These are phyloP conservation scores for Psettodes erumei DNA, from an alignment of 2,113 vertebrate genomes.

Conservation along the genomic window DNA sequence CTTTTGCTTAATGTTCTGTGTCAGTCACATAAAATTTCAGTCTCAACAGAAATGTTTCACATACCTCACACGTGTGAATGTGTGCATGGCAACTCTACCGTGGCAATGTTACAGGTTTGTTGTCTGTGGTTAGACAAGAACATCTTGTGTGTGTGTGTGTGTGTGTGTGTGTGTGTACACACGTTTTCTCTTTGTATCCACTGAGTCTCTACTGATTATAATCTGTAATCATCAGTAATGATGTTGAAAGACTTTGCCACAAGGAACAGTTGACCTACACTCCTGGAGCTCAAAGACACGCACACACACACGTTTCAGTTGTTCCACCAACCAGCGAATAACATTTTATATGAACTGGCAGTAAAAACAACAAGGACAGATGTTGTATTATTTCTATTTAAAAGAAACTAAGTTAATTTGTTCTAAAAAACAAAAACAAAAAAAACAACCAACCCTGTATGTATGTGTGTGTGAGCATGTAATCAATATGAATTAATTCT, in stretches of 20 bases:
- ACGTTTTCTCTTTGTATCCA: conserved; percentile 4
- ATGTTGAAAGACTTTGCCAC: conserved; percentile 58
- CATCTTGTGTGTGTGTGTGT: not conserved
- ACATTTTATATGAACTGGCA: not conserved
- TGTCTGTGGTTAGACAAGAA: not conserved
- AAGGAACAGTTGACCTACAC: conserved; percentile 51
- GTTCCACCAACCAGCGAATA: not conserved
- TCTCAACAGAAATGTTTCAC: conserved; percentile 19
- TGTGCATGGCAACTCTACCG: not conserved
- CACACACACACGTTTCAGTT: not conserved
- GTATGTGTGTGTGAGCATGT: fast-evolving
- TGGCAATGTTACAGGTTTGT: conserved; percentile 7
- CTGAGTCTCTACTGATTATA: conserved; percentile 42
- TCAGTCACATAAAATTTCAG: conserved; percentile 7
- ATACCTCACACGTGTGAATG: not conserved
- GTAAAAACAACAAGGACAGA: not conserved
- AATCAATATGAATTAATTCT: conserved; percentile 54
- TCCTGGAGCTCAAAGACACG: conserved; percentile 1
- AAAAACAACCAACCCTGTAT: too few relatives aligned
- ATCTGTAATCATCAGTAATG: conserved; percentile 54
- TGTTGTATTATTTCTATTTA: conserved; percentile 3
- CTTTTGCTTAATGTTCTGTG: conserved; percentile 32
- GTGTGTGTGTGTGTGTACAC: not conserved
- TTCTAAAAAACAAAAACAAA: too few relatives aligned
- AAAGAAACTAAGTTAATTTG: conserved; percentile 22